These are phyloP conservation scores for Aproaerema taeniolella DNA, from an alignment of 2,888 invertebrate species.

Conservation along the genomic window DNA sequence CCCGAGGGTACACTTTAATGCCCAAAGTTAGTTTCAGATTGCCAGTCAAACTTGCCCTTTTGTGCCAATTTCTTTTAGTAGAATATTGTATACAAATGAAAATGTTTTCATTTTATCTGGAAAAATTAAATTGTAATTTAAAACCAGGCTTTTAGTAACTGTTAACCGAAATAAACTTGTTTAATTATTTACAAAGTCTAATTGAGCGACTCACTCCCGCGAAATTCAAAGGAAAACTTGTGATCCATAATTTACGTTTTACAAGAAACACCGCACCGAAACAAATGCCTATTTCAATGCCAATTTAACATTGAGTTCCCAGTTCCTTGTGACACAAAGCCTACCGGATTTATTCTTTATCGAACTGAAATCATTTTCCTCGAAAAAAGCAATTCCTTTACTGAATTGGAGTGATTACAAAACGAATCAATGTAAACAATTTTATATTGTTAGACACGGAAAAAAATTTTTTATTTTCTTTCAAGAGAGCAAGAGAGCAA, in stretches of 20 bases:
- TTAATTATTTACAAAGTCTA: neutral
- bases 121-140: too few relatives aligned
- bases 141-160: too few relatives aligned
- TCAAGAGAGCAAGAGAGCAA: neutral
- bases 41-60: too few relatives aligned
- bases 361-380: slow-evolving; percentile 43
- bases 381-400: slow-evolving; percentile 35
- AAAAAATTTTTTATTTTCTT: neutral
- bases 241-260: neutral
- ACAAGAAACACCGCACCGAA: neutral
- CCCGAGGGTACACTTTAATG: too few relatives aligned
- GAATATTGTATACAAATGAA: too few relatives aligned
- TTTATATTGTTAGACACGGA: neutral
- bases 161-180: too few relatives aligned
- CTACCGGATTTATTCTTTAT: slow-evolving; percentile 44
- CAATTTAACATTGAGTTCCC: slow-evolving; percentile 44
- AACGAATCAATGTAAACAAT: slow-evolving; percentile 12
- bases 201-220: neutral
- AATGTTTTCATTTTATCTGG: too few relatives aligned
- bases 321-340: slow-evolving; percentile 34
- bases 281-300: slow-evolving; percentile 38
- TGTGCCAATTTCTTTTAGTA: too few relatives aligned
- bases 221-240: neutral
- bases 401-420: slow-evolving; percentile 29
- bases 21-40: too few relatives aligned